Evolutionary conservation across 2,797 vertebrate genomes (phyloP).

Genomic region (Hippopotamyrus pictus): DNA sequence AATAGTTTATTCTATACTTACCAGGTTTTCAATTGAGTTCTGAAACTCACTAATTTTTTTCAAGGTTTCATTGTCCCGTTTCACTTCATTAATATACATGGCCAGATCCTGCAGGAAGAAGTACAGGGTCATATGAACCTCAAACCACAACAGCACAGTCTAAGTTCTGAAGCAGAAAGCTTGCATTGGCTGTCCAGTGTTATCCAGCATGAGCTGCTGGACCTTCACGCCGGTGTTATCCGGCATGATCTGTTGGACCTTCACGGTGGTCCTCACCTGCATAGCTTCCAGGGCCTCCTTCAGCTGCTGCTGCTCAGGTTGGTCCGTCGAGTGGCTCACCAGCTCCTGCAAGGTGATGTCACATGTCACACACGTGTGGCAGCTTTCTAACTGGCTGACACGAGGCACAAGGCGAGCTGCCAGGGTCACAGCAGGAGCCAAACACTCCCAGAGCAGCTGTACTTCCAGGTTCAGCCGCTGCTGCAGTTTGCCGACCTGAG

Average conservation of each 20-base stretch:
- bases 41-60: conserved; percentile 98
- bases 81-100: conserved; percentile 98
- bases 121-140: neutral
- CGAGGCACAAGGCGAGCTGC: neutral
- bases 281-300: conserved; percentile 94
- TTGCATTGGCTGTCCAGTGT: neutral
- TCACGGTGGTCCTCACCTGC: conserved; percentile 68
- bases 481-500: conserved; percentile 6
- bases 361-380: neutral
- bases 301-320: conserved; percentile 84
- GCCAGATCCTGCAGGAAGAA: conserved; percentile 77
- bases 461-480: neutral
- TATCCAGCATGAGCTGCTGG: neutral
- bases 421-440: neutral
- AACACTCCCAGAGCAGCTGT: neutral
- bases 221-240: neutral
- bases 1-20: conserved; percentile 51
- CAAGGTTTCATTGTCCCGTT: conserved; percentile 94
- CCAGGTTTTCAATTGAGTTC: conserved; percentile 93
- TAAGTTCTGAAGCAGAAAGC: neutral
- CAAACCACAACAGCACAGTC: neutral
- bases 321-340: conserved; percentile 80
- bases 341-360: conserved; percentile 69
- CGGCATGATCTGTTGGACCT: neutral
- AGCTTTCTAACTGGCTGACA: neutral